Base-by-base conservation (phyloP, 2,888 invertebrate species). In the Ichneumoninae sp. region DNA sequence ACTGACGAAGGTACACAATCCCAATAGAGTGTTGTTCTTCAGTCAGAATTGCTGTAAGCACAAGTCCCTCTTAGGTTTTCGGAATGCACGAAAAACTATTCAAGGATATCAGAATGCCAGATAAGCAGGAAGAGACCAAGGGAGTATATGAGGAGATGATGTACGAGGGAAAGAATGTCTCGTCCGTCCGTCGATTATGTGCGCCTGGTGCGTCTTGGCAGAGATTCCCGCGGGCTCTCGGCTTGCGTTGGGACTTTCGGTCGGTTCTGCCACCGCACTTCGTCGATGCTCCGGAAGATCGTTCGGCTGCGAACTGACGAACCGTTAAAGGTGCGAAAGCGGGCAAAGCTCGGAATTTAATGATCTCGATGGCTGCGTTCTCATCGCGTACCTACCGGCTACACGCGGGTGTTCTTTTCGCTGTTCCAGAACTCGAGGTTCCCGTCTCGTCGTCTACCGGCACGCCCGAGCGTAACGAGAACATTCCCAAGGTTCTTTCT, bases 391-490 rank as follows among this genome's bases (percentile, higher is more conserved):
- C 66, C 57, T 19, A 36, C 57, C 47, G 33, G 60, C 52, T 36
- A 26, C 36, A 52, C 50, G 26, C 30, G 33, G 13, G 33, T 33
- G 74, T 60, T 30, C 74, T 33, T 47, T 62, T 62, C 8, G 62
- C 47, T 50, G 50, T 62, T 52, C 65, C 66, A 16, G 22, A 65
- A 79, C 80, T 79, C 54, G 22, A 10, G 40, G n/a, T 26, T 52
- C 50, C 52, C 66, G 33, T 65, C 74, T 72, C 72, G 72, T 85
- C 80, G 71, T 82, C 82, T 82, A 74, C 82, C 75, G 82, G 84
- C 79, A 85, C 85, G 82, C 72, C 76, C 80, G 85, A 85, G 85
- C 85, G 85, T 85, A 85, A 85, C 85, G 76, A 80, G 79, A 65
- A 77, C 47, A 77, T 80, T 85, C 79, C 70, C 79, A 76, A 79